Conservation (phyloP, 2,888 invertebrate genomes). For the Glomeris marginata region DNA sequence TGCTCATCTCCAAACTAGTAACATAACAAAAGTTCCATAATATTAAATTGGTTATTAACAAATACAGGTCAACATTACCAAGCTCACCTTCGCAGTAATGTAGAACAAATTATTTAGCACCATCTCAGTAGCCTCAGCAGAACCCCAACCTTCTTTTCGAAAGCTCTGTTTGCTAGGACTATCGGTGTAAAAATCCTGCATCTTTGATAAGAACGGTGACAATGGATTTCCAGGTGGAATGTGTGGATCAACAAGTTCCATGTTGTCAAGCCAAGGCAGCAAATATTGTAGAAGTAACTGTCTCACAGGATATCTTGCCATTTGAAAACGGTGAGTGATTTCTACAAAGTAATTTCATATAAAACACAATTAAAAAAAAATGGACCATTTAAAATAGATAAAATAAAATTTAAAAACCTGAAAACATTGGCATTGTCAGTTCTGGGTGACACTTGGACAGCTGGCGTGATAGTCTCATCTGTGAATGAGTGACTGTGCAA, state of each 20-base stretch:
- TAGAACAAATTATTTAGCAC: conserved; percentile 97
- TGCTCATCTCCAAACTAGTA: conserved; percentile 84
- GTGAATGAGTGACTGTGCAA: conserved; percentile 72
- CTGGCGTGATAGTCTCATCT: conserved; percentile 80
- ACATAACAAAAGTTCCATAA: conserved; percentile 7
- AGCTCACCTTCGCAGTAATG: conserved; percentile 79
- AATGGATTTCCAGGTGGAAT: conserved; percentile 46
- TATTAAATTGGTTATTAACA: neutral
- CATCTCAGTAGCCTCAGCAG: conserved; percentile 99
- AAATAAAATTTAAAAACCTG: conserved; percentile 35
- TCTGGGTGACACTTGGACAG: conserved; percentile 90
- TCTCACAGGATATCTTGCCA: conserved; percentile 81
- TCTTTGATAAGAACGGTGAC: conserved; percentile 25
- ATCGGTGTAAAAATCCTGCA: conserved; percentile 42
- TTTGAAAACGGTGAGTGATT: conserved; percentile 92
- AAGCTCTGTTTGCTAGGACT: conserved; percentile 41
- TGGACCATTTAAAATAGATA: neutral
- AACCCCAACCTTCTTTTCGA: conserved; percentile 89
- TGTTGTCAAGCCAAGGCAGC: conserved; percentile 94
- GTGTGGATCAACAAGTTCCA: conserved; percentile 94
- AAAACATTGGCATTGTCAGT: conserved; percentile 98
- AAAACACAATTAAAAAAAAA: neutral
- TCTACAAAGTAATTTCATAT: conserved; percentile 43
- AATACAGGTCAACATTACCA: neutral
- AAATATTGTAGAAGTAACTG: conserved; percentile 82